Conservation (phyloP, 2,113 vertebrate species). For the Saimiri boliviensis region DNA sequence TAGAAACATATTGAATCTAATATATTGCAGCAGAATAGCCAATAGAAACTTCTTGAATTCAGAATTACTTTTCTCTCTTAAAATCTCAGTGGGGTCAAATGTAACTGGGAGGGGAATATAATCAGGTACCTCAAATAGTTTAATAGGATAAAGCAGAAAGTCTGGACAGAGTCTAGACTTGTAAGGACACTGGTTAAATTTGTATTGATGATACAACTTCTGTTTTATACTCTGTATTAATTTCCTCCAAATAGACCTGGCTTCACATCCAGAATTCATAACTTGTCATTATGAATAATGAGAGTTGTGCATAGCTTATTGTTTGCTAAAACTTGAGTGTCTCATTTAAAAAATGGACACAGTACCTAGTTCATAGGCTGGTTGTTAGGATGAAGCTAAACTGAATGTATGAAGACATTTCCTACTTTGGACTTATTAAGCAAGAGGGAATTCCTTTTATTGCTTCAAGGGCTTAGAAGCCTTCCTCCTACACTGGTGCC, state of each 20-base stretch:
- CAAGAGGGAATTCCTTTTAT: neutral
- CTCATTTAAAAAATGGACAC: neutral
- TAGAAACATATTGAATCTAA: neutral
- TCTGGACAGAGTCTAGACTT: neutral
- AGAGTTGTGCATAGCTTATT: neutral
- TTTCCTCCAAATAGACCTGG: neutral
- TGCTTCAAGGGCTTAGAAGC: neutral
- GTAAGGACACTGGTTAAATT: neutral
- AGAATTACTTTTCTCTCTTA: neutral
- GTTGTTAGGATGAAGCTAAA: slow-evolving; percentile 14
- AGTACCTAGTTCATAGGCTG: neutral
- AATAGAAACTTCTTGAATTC: neutral
- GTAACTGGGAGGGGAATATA: neutral
- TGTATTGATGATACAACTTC: neutral
- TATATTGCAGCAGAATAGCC: neutral
- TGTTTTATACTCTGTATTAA: neutral
- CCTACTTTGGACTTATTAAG: neutral
- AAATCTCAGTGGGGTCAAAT: neutral
- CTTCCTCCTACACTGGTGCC: neutral
- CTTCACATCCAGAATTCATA: neutral
- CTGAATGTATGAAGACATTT: neutral
- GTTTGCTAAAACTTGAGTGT: neutral
- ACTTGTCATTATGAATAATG: neutral
- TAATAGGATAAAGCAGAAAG: neutral
- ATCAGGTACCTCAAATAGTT: neutral